Evolutionary conservation across 2,113 vertebrate genomes (phyloP).

Genomic region (Colistium nudipinnis): DNA sequence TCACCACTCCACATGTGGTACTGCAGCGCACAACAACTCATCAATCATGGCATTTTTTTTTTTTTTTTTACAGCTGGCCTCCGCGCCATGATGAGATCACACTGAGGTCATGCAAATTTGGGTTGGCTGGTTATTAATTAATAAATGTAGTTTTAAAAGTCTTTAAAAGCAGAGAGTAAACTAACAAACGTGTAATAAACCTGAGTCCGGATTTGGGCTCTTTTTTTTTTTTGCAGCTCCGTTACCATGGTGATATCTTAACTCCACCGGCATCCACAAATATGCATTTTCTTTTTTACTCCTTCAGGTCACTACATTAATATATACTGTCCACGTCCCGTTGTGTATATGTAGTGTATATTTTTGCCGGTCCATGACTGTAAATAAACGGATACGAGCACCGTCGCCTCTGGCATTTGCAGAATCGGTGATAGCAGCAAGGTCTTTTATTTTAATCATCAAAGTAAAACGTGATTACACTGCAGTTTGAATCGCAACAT

Average conservation of each 20-base stretch:
- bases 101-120: not conserved
- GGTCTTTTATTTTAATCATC: not conserved
- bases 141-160: not conserved
- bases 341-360: too few relatives aligned
- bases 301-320: not conserved
- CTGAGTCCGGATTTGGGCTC: not conserved
- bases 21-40: not conserved
- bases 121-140: not conserved
- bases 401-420: not conserved
- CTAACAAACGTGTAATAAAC: not conserved
- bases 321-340: not conserved
- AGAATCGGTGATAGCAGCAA: not conserved
- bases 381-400: not conserved
- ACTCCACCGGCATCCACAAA: not conserved
- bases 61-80: not conserved
- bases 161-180: too few relatives aligned
- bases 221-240: not conserved
- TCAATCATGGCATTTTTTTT: not conserved
- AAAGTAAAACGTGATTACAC: not conserved
- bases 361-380: not conserved
- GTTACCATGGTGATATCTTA: not conserved
- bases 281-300: not conserved
- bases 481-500: not conserved
- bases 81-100: not conserved
- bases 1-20: not conserved